phyloP scores from a whole-genome alignment of 2,888 invertebrate genomes.

The Ectobius pallidus region DNA sequence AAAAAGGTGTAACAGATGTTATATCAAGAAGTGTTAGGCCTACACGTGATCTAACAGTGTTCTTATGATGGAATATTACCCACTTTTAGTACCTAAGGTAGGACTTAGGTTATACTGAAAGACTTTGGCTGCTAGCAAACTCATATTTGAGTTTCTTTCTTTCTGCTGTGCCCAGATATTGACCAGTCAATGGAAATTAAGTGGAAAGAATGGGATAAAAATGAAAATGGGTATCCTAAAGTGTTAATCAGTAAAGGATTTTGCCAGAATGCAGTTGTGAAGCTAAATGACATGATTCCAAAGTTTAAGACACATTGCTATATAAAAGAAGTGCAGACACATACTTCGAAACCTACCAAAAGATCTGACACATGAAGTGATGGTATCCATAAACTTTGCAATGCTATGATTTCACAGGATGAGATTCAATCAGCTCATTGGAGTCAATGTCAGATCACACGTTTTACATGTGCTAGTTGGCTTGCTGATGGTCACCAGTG shows the following conservation, averaged over 20 bases:
- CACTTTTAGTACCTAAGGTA: not conserved
- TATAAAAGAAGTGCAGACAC: not conserved
- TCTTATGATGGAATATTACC: not conserved
- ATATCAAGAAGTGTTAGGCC: not conserved
- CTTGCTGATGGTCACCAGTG: not conserved
- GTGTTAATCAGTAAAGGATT: not conserved
- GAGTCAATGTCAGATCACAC: not conserved
- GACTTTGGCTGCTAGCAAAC: too few species aligned
- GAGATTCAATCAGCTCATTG: too few species aligned
- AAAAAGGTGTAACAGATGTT: not conserved
- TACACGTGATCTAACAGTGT: not conserved
- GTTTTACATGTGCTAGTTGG: not conserved
- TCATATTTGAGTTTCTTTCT: too few species aligned
- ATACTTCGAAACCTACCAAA: not conserved
- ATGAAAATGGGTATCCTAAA: not conserved
- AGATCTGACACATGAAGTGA: not conserved
- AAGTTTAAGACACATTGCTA: not conserved
- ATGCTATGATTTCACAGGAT: not conserved
- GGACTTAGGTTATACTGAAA: too few species aligned
- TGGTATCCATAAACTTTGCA: not conserved
- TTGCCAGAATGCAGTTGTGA: not conserved
- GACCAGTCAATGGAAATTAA: not conserved
- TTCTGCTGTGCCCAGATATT: not conserved
- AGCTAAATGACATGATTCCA: too few species aligned
- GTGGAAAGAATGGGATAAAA: not conserved